Percentiles rank a stretch among this genome's conserved stretches.
phyloP scores from a whole-genome alignment of 2,797 vertebrate species.

The Emydoidea blandingii region DNA sequence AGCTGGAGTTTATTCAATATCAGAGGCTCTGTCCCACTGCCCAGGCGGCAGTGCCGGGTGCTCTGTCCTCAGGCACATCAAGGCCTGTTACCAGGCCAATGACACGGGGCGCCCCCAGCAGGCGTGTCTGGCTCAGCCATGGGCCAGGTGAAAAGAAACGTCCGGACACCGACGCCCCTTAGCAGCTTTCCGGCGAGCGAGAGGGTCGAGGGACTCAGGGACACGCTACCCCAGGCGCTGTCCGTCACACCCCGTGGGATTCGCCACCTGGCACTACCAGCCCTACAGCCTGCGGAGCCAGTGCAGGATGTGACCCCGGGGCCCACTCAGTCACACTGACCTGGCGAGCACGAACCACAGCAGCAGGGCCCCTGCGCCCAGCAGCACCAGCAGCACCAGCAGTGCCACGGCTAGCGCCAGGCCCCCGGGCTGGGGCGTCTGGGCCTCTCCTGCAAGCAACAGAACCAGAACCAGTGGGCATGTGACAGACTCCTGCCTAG shows the following conservation, averaged over 20 bases:
- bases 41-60: background rate
- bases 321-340: constrained; percentile 15
- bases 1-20: background rate
- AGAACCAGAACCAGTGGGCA: background rate
- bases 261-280: background rate
- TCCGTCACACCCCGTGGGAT: background rate
- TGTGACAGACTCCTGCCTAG: background rate
- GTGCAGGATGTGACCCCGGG: background rate
- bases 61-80: background rate
- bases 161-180: rapidly evolving
- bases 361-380: constrained; percentile 47
- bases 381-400: rapidly evolving
- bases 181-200: background rate
- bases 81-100: background rate
- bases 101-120: background rate
- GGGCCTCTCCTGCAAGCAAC: constrained; percentile 17
- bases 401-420: rapidly evolving
- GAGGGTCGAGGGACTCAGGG: too few relatives aligned
- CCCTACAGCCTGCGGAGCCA: background rate
- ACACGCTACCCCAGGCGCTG: background rate
- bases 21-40: background rate
- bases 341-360: background rate
- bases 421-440: rapidly evolving
- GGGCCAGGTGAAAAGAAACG: background rate
- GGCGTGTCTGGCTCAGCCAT: background rate